Evolutionary conservation across 2,113 vertebrate genomes (phyloP).

Genomic region (Apteryx mantelli): DNA sequence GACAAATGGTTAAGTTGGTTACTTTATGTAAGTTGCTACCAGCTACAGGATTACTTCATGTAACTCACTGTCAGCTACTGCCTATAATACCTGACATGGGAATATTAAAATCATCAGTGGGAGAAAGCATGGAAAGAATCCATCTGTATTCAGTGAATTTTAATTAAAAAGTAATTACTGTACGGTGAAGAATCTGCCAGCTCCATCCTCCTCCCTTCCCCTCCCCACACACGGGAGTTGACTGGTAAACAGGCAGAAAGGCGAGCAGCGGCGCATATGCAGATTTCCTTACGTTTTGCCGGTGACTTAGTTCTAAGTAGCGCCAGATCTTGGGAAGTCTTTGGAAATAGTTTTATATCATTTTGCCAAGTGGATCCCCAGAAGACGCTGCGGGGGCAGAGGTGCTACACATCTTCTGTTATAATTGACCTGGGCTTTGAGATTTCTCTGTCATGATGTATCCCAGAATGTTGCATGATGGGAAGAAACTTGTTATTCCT

Average conservation of each 20-base stretch:
- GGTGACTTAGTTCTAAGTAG: conserved; percentile 77
- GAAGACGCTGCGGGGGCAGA: conserved; percentile 79
- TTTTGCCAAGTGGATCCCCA: conserved; percentile 80
- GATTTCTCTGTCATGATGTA: conserved; percentile 85
- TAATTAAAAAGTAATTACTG: conserved; percentile 82
- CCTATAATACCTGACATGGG: conserved; percentile 75
- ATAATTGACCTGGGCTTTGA: conserved; percentile 91
- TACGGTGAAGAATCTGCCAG: conserved; percentile 50
- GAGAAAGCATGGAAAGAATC: conserved; percentile 68
- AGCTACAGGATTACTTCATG: conserved; percentile 72
- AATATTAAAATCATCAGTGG: conserved; percentile 78
- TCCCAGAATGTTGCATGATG: conserved; percentile 84
- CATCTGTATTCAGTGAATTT: conserved; percentile 79
- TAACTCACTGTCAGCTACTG: conserved; percentile 77
- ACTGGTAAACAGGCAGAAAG: conserved; percentile 42
- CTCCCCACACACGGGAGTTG: background rate
- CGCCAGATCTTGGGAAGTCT: conserved; percentile 73
- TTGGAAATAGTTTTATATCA: conserved; percentile 76
- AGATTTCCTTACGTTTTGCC: conserved; percentile 70
- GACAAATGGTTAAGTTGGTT: conserved; percentile 79
- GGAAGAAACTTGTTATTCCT: conserved; percentile 84
- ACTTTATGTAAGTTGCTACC: conserved; percentile 74
- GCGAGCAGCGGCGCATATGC: background rate
- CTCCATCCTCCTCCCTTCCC: conserved; percentile 19
- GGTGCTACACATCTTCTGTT: conserved; percentile 81